phyloP scores from a whole-genome alignment of 2,888 invertebrate genomes.

The Oscheius sp. region DNA sequence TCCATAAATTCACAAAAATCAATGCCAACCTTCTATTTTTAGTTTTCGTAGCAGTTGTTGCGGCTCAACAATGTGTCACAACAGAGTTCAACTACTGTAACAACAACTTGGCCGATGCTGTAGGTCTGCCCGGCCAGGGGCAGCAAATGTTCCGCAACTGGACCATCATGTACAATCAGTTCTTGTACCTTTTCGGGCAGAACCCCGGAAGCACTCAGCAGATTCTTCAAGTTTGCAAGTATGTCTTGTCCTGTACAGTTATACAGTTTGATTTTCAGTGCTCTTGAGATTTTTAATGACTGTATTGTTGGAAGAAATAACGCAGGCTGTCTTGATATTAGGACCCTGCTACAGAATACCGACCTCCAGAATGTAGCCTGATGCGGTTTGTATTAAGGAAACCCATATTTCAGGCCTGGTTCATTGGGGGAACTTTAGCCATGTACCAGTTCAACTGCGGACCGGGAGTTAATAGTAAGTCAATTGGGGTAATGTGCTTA shows the following conservation, averaged over 20 bases:
- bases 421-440: slow-evolving; percentile 44
- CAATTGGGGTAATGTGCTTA: no score
- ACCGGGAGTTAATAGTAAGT: slow-evolving; percentile 53
- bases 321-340: slow-evolving; percentile 43
- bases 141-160: slow-evolving; percentile 41
- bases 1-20: slow-evolving; percentile 3
- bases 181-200: slow-evolving; percentile 47
- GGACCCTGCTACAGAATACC: slow-evolving; percentile 44
- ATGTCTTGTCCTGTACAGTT: not conserved
- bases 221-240: slow-evolving; percentile 55
- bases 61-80: slow-evolving; percentile 11
- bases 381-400: not conserved
- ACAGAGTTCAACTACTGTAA: slow-evolving; percentile 5
- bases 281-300: slow-evolving; percentile 49
- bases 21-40: slow-evolving; percentile 2
- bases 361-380: slow-evolving; percentile 50
- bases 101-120: not conserved
- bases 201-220: slow-evolving; percentile 48
- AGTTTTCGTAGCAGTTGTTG: not conserved
- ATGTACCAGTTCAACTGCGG: slow-evolving; percentile 57
- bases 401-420: slow-evolving; percentile 42
- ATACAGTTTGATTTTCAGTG: slow-evolving; percentile 36
- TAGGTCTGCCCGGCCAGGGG: slow-evolving; percentile 25
- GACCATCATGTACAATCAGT: slow-evolving; percentile 57
- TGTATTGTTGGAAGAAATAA: slow-evolving; percentile 43